Percentiles rank a stretch among this genome's conserved stretches.
Conservation (phyloP, 2,888 invertebrate genomes). For the Eledona agricola region DNA sequence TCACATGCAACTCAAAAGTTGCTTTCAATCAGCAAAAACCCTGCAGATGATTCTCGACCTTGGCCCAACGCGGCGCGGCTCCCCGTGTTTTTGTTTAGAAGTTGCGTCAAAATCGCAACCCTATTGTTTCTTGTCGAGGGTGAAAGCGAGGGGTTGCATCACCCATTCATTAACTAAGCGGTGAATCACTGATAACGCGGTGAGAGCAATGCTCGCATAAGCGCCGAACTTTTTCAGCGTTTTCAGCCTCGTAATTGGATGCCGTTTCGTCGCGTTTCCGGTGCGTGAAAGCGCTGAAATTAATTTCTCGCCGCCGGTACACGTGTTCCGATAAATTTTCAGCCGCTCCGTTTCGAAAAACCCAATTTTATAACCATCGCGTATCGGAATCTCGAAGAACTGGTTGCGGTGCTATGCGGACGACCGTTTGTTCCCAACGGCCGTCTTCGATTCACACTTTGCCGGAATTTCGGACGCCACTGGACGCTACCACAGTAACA, state of each 20-base stretch:
- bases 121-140: no score
- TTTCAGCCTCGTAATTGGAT: conserved; percentile 19
- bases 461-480: conserved; percentile 11
- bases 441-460: conserved; percentile 49
- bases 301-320: conserved; percentile 50
- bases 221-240: conserved; percentile 22
- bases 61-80: no score
- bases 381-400: conserved; percentile 60
- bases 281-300: conserved; percentile 38
- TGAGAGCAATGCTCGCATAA: conserved; percentile 18
- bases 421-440: conserved; percentile 56
- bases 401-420: conserved; percentile 56
- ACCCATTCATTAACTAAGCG: conserved; percentile 33
- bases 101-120: no score
- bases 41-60: no score
- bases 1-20: conserved; percentile 25
- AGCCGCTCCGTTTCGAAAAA: conserved; percentile 48
- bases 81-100: no score
- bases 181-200: conserved; percentile 32
- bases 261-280: conserved; percentile 11
- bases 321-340: conserved; percentile 55
- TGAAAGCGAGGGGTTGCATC: conserved; percentile 19
- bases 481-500: conserved; percentile 11
- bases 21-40: no score
- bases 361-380: conserved; percentile 60